Evolutionary conservation across 2,888 invertebrate species (phyloP).

Genomic region (Mythimna pallens): DNA sequence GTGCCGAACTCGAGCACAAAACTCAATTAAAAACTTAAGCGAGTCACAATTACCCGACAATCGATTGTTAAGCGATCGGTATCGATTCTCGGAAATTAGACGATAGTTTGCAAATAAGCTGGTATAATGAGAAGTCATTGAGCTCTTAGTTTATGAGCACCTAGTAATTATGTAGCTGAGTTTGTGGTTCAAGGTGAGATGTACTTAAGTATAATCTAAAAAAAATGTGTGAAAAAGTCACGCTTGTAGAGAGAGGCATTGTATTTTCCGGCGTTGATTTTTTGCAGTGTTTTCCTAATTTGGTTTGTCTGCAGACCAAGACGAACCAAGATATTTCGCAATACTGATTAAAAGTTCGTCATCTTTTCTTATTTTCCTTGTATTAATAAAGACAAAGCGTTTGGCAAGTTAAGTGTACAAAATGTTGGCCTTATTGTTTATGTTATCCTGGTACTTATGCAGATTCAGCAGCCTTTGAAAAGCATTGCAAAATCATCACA

Average conservation of each 20-base stretch:
- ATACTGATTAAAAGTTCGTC: background rate
- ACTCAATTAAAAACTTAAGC: slow-evolving; percentile 32
- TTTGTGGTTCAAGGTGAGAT: slow-evolving; percentile 25
- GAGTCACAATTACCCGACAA: slow-evolving; percentile 37
- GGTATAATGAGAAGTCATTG: background rate
- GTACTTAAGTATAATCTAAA: background rate
- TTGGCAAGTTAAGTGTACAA: background rate
- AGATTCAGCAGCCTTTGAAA: background rate
- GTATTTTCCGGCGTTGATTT: slow-evolving; percentile 9
- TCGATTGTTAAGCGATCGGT: slow-evolving; percentile 29
- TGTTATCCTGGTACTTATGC: background rate
- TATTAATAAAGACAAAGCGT: background rate
- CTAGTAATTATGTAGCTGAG: background rate
- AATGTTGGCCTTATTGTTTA: background rate
- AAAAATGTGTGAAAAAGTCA: slow-evolving; percentile 6
- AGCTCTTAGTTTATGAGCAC: slow-evolving; percentile 4
- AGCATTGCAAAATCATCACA: background rate
- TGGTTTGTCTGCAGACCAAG: slow-evolving; percentile 3
- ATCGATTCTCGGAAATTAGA: slow-evolving; percentile 41
- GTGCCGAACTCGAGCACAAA: slow-evolving; percentile 8
- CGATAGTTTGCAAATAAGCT: background rate
- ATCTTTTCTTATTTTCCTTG: background rate
- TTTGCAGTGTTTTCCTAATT: slow-evolving; percentile 7
- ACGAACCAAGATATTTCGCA: too few species aligned
- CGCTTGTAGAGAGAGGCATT: background rate